Conservation (phyloP, 2,113 vertebrate species). For the Istiophorus platypterus region DNA sequence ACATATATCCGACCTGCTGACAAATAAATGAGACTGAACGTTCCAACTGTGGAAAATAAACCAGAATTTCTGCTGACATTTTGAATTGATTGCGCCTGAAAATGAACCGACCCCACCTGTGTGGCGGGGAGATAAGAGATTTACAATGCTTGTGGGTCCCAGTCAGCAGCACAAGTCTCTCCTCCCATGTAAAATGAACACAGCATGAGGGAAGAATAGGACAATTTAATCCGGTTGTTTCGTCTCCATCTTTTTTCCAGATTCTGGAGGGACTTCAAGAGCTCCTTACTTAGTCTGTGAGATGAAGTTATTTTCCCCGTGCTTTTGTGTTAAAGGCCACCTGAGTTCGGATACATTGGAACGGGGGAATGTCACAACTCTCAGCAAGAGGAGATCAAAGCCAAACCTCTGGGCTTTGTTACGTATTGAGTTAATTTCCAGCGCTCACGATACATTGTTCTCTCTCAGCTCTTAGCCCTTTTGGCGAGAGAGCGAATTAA, state of each 20-base stretch:
- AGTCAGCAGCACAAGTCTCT: conserved; percentile 29
- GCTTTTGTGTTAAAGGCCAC: conserved; percentile 49
- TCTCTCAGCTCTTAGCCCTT: conserved; percentile 50
- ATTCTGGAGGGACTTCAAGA: conserved; percentile 57
- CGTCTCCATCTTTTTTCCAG: conserved; percentile 44
- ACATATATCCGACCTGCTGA: conserved; percentile 55
- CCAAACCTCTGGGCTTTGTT: conserved; percentile 70
- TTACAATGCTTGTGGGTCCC: conserved; percentile 48
- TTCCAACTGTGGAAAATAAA: conserved; percentile 66
- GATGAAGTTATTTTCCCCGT: conserved; percentile 51
- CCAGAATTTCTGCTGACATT: conserved; percentile 60
- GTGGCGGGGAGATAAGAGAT: conserved; percentile 66
- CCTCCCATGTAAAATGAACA: conserved; percentile 55
- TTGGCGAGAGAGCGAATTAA: conserved; percentile 63
- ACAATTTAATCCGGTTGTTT: conserved; percentile 50
- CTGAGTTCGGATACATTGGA: conserved; percentile 38
- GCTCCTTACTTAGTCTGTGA: conserved; percentile 43
- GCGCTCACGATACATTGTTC: conserved; percentile 34
- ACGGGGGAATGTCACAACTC: conserved; percentile 44
- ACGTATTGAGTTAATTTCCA: conserved; percentile 62
- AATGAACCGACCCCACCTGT: conserved; percentile 64
- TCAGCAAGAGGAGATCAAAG: conserved; percentile 72
- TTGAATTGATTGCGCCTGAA: conserved; percentile 57
- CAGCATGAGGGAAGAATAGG: conserved; percentile 48
- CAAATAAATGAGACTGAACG: conserved; percentile 64